Base-by-base conservation (phyloP, 2,797 vertebrate species). In the Pangasius krempfi region DNA sequence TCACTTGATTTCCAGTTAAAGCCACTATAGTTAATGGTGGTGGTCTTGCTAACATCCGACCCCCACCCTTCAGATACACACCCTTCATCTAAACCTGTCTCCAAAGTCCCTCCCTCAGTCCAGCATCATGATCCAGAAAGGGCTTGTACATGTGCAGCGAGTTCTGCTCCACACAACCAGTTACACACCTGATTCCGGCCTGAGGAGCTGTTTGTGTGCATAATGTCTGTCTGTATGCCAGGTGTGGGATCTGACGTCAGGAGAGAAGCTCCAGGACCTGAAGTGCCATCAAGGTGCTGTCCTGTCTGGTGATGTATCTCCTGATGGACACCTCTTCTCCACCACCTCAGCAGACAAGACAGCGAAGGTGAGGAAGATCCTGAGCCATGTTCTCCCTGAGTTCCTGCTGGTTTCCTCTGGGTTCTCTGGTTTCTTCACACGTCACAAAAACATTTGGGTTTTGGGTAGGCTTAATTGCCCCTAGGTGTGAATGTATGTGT, bases 331-430 rank as follows among this genome's bases (percentile, higher is more conserved):
- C 75, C 96, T 96, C 90, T 98, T 98, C 92, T 95, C 96, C 90
- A 97, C 98, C 93, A 93, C 96, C 87, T 99, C 98, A 91, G 96
- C 97, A 89, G 98, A 99, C 94, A 98, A 95, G 93, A 98, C 96
- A 8, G 98, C 97, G 83, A 99, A 99, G 98, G 98, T 99, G 93
- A 84, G 91, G 75, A 22, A 89, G 89, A 37, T 33, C 5, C 66
- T 20, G 62, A 64, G 62, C 62, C 73, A n/a, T 76, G 13, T 50
- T 50, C 44, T 76, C 25, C n/a, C 0, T 33, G 78, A 1, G 16
- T 50, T 5, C 4, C 12, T 78, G 10, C 20, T 54, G n/a, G 50
- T 30, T 54, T 54, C n/a, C 8, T 10, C 5, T 37, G 6, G 16
- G 14, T 78, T 52, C 27, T 52, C 13, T 3, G 72, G 16, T 40